Percentiles rank a stretch among this genome's conserved stretches.
Conservation (phyloP, 2,888 invertebrate genomes). For the Andricus curvator region DNA sequence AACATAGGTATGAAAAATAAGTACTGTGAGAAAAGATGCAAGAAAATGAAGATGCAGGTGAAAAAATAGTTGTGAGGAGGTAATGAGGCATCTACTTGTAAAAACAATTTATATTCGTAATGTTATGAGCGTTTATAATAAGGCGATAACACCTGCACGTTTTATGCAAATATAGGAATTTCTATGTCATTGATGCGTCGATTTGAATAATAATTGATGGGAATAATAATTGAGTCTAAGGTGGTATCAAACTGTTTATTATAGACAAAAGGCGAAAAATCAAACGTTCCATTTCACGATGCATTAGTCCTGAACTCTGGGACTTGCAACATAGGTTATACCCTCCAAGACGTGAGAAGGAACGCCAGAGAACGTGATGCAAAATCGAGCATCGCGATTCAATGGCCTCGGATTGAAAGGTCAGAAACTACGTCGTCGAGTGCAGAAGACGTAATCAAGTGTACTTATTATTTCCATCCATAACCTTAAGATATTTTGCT, state of each 20-base stretch:
- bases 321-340: constrained; percentile 62
- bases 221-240: not conserved
- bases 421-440: constrained; percentile 45
- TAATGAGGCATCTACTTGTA: not conserved
- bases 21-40: not conserved
- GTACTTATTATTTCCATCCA: not conserved
- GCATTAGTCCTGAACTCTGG: not conserved
- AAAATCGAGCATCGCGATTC: constrained; percentile 58
- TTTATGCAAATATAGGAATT: constrained; percentile 2
- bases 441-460: constrained; percentile 1
- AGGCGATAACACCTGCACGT: not conserved
- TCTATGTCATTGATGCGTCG: not conserved
- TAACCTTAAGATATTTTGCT: constrained; percentile 17
- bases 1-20: not conserved
- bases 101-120: not conserved
- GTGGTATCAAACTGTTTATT: not conserved
- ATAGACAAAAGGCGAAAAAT: not conserved
- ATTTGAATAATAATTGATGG: not conserved
- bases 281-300: constrained; percentile 3
- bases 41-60: not conserved
- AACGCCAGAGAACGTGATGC: constrained; percentile 55
- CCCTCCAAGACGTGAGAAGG: constrained; percentile 63
- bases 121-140: constrained; percentile 1
- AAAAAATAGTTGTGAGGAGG: not conserved
- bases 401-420: constrained; percentile 54